Evolutionary conservation across 2,888 invertebrate genomes (phyloP).

Genomic region (Adelognathus sp.): DNA sequence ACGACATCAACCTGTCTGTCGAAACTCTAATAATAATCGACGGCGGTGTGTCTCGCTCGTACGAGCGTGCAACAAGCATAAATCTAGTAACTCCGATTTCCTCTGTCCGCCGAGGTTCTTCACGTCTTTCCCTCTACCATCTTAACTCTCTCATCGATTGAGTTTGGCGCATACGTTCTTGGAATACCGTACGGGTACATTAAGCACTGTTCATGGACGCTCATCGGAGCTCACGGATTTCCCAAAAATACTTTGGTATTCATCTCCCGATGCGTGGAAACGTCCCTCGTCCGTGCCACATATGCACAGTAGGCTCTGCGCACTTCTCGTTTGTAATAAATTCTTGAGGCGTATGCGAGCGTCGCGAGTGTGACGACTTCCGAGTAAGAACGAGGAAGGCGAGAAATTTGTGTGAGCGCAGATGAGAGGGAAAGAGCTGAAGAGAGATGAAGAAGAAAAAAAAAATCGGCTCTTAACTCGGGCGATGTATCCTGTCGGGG

Average conservation of each 20-base stretch:
- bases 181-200: constrained; percentile 33
- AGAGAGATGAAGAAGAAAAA: background rate
- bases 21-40: constrained; percentile 28
- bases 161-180: constrained; percentile 43
- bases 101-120: background rate
- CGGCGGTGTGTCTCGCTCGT: background rate
- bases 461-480: constrained; percentile 14
- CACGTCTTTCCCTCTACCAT: constrained; percentile 12
- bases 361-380: constrained; percentile 49
- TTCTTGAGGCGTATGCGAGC: constrained; percentile 45
- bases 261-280: constrained; percentile 51
- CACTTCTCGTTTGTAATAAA: constrained; percentile 38
- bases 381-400: constrained; percentile 32
- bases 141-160: constrained; percentile 51
- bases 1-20: constrained; percentile 26
- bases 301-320: constrained; percentile 16
- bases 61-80: background rate
- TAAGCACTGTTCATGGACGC: constrained; percentile 10
- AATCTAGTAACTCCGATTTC: constrained; percentile 22
- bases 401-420: too few species aligned
- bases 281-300: constrained; percentile 30
- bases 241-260: constrained; percentile 59
- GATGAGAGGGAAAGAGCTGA: too few species aligned
- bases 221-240: constrained; percentile 27
- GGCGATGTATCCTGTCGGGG: constrained; percentile 24